Evolutionary conservation across 2,113 vertebrate species (phyloP), one percentile per base, ranked within the genome.

Genomic region (pig (Sus scrofa)): DNA sequence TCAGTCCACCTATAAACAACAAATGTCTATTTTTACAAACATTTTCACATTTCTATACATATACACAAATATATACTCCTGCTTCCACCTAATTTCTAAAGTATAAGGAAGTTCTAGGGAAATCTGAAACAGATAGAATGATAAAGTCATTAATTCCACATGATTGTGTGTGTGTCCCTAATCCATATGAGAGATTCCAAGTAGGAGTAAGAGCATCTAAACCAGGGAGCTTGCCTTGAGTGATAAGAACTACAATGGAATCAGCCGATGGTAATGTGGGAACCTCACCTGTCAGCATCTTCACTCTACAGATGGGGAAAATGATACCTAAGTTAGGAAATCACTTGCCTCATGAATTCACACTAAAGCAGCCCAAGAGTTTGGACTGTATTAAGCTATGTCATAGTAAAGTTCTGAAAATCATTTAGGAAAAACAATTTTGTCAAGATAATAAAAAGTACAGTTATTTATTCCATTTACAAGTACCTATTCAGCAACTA

Each of bases 1-100:
- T 58, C 19, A 86, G 24, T 75, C 24, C 4, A 95, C 1, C 8
- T 50, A 82, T 32, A 94, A 20, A 68, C 54, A 74, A 93, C 65
- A 4, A 89, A 79, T 32, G 26, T 82, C 74, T 79, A 30, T 56
- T 65, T 94, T 93, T 89, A 83, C 32, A 84, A 93, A 73, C 6
- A 30, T 54, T 67, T 97, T 91, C 39, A 34, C 13, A 85, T 62
- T 84, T 90, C 19, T 62, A 4, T n/a, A 34, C 15, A 62, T 13
- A 67, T 1, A 0, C 18, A 71, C 18, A 58, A 50, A 58, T 2
- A 37, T 4, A 82, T 4, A 32, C 11, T 52, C 6, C 18, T 50
- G 8, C 24, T 65, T 78, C 7, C 11, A 44, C 3, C n/a, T 83
- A 50, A 95, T 78, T 86, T 82, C 78, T 34, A 22, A 70, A n/a